phyloP scores from a whole-genome alignment of 2,113 vertebrate genomes.

The Lophius piscatorius region DNA sequence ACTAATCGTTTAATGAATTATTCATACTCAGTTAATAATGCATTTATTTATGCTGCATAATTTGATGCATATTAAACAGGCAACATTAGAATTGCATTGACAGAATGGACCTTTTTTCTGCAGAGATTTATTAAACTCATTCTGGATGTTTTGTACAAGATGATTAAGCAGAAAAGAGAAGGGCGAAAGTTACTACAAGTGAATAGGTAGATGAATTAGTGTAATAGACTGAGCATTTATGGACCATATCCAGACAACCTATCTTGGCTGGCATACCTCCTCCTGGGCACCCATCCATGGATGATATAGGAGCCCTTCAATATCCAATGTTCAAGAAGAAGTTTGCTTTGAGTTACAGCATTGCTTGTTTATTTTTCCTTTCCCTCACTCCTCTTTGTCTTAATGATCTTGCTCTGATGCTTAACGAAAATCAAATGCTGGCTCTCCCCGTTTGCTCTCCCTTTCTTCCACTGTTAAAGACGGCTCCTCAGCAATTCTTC shows the following conservation, averaged over 20 bases:
- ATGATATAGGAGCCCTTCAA: slow-evolving; percentile 40
- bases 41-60: slow-evolving; percentile 21
- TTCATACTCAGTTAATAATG: slow-evolving; percentile 28
- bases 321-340: slow-evolving; percentile 22
- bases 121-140: slow-evolving; percentile 13
- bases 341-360: slow-evolving; percentile 24
- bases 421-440: slow-evolving; percentile 23
- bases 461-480: slow-evolving; percentile 1
- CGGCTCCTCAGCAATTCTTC: slow-evolving; percentile 12
- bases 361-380: slow-evolving; percentile 21
- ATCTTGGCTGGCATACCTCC: slow-evolving; percentile 33
- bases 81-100: slow-evolving; percentile 13
- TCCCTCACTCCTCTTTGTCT: background rate
- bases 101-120: slow-evolving; percentile 13
- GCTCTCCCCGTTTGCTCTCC: background rate
- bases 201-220: slow-evolving; percentile 26
- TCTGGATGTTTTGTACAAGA: slow-evolving; percentile 33
- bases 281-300: slow-evolving; percentile 44
- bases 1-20: slow-evolving; percentile 9
- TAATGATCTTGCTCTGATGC: slow-evolving; percentile 30
- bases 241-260: slow-evolving; percentile 36
- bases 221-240: slow-evolving; percentile 36
- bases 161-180: slow-evolving; percentile 20
- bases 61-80: slow-evolving; percentile 27
- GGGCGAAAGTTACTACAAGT: slow-evolving; percentile 14